Base-by-base conservation (phyloP, 2,888 invertebrate species). In the Orchestes rusci region DNA sequence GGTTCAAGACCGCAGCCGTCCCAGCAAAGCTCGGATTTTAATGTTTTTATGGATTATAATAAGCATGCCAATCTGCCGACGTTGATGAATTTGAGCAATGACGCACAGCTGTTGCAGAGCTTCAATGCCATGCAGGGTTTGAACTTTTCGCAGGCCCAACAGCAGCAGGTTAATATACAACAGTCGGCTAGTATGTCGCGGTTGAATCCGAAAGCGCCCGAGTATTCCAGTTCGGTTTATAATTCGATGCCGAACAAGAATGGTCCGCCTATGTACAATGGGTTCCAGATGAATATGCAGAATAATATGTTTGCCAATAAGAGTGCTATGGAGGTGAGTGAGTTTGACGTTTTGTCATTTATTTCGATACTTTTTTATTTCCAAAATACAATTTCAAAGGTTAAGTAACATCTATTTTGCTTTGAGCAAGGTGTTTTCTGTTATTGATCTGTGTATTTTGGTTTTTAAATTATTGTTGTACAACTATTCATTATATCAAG, bases 121-220 rank as follows among this genome's bases (percentile, higher is more conserved):
- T 65, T 59, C 48, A 63, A 63, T 42, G 53, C 59, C 3, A 59
- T 61, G 38, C 62, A 60, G 43, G 60, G 59, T 48, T 50, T 65
- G 45, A 65, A 60, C 49, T 69, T 64, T 43, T 63, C 67, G 2
- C 68, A 66, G 51, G 7, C 23, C 23, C 53, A 59, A 17, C 64
- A 63, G 39, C 53, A 50, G 27, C 61, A 53, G 53, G 46, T 51
- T 10, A 48, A 45, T 31, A 47, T 51, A 15, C 53, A 53, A 34
- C 54, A 54, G 38, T 46, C 43, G 10, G 58, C 56, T 15, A 57
- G 55, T 48, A 56, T 56, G 52, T 39, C 42, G 13, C 71, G 73
- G 18, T 71, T 89, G 29, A 90, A 89, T 67, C 85, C 87, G 0
- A 79, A 87, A 56, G 86, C 87, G 3, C 85, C 87, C 0, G 84